Conservation (phyloP, 2,888 invertebrate genomes). For the Plagiodera versicolora region DNA sequence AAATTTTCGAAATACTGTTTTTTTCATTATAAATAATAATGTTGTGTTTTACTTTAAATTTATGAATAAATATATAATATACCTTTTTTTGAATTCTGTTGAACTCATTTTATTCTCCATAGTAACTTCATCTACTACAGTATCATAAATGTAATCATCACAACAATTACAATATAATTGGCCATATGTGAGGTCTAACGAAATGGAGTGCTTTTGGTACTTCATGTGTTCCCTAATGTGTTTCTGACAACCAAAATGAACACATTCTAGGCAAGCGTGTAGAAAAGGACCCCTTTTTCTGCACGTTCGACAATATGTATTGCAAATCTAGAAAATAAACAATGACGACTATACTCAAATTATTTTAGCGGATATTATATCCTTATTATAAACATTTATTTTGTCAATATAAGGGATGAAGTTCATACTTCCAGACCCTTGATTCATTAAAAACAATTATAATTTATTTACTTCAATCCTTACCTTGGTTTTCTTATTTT, state of each 20-base stretch:
- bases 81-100: constrained; percentile 48
- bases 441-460: neutral
- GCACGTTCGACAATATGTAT: constrained; percentile 73
- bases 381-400: too few relatives aligned
- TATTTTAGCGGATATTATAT: too few relatives aligned
- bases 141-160: constrained; percentile 83
- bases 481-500: constrained; percentile 84
- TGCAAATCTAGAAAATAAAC: constrained; percentile 57
- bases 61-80: neutral
- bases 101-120: constrained; percentile 49
- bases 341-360: too few relatives aligned
- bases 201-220: constrained; percentile 78
- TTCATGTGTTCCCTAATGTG: constrained; percentile 88
- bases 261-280: constrained; percentile 86
- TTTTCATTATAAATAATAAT: too few relatives aligned
- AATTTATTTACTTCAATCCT: neutral
- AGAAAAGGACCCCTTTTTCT: constrained; percentile 76
- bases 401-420: too few relatives aligned
- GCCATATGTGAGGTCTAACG: constrained; percentile 86
- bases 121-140: constrained; percentile 48
- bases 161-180: constrained; percentile 89
- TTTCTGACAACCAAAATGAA: constrained; percentile 89
- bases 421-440: too few relatives aligned
- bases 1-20: too few relatives aligned
- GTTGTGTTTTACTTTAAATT: too few relatives aligned